Base-by-base conservation (phyloP, 2,113 vertebrate genomes). In the Crotalus helleri region DNA sequence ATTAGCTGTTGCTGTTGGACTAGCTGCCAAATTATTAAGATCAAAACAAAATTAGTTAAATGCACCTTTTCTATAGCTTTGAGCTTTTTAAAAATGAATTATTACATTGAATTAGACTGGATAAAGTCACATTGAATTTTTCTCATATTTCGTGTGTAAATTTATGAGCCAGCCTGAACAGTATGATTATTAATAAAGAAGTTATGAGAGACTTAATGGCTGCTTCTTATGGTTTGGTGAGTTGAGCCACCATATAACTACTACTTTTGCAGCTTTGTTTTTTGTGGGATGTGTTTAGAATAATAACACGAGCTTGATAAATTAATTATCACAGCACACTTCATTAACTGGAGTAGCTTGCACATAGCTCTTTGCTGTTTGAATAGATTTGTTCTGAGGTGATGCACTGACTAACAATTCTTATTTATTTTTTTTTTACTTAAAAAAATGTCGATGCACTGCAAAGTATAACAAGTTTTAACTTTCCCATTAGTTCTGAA, bases 251-350 rank as follows among this genome's bases (percentile, higher is more conserved):
- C 26, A 2, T 54, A 19, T 26, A 88, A 58, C 88, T 1, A 0
- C 8, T 17, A 15, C 1, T 0, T 21, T n/a, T 88, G 39, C 85
- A 61, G 6, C 15, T 26, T 54, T 90, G 54, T 26, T n/a, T 74
- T 88, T 46, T 88, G 46, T 88, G 46, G 24, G 46, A 53, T 92
- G 91, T 0, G 4, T 1, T 24, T 0, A 0, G 91, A 95, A 90
- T 11, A 89, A 69, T 44, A 44, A 92, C 90, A 90, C 23, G 61
- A 94, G 51, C 3, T 24, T 88, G 85, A 92, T 39, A 94, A 94
- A 93, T 92, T 94, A 93, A 92, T 95, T 92, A 93, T 58, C 87
- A 93, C 92, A 94, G 7, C 33, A 69, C 55, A 93, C 46, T 95
- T 90, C 92, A 94, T 95, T 94, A 95, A 90, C 12, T 85, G 92